phyloP scores from a whole-genome alignment of 2,888 invertebrate species.

The Xanthostigma xanthostigma region DNA sequence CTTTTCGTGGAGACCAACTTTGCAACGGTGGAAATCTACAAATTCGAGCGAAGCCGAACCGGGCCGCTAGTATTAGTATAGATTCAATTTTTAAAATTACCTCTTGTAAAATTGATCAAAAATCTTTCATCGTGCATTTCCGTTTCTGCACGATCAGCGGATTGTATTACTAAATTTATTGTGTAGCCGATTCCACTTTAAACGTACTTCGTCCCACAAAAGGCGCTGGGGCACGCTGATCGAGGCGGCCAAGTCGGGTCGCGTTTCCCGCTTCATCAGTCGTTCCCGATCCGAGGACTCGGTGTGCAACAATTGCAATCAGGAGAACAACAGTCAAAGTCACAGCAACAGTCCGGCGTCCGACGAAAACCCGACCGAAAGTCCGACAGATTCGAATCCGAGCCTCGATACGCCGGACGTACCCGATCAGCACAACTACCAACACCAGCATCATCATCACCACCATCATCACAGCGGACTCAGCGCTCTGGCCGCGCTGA shows the following conservation, averaged over 20 bases:
- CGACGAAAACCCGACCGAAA: slow-evolving; percentile 56
- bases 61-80: too few relatives aligned
- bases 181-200: slow-evolving; percentile 25
- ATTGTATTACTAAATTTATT: too few relatives aligned
- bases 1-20: too few relatives aligned
- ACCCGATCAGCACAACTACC: slow-evolving; percentile 8
- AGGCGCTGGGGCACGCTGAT: slow-evolving; percentile 73
- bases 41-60: too few relatives aligned
- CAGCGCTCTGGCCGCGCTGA: slow-evolving; percentile 55
- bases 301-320: slow-evolving; percentile 41
- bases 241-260: slow-evolving; percentile 71
- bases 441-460: slow-evolving; percentile 20
- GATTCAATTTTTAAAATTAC: too few relatives aligned
- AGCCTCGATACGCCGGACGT: slow-evolving; percentile 32
- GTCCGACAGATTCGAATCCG: slow-evolving; percentile 55
- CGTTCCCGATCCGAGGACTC: slow-evolving; percentile 73
- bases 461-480: slow-evolving; percentile 24
- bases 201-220: slow-evolving; percentile 47
- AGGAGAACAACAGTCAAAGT: slow-evolving; percentile 33
- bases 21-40: too few relatives aligned
- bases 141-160: neutral
- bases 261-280: slow-evolving; percentile 66
- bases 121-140: neutral
- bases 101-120: neutral
- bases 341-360: slow-evolving; percentile 42